phyloP scores from a whole-genome alignment of 2,797 vertebrate genomes.

The Halcyon chelicuti region DNA sequence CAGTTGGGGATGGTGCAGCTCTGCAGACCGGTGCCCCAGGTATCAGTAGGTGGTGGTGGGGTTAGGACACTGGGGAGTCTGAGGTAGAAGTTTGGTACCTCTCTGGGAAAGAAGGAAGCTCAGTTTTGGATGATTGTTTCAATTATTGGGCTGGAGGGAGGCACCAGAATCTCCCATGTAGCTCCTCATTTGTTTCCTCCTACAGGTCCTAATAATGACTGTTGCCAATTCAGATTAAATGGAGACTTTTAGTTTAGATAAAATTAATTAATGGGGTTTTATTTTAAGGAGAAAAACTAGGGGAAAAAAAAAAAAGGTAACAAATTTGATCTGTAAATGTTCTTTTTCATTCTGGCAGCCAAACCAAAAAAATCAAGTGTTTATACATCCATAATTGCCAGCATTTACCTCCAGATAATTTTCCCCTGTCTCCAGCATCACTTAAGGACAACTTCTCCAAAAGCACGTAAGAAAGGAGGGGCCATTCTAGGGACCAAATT shows the following conservation, averaged over 20 bases:
- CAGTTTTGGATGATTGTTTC: neutral
- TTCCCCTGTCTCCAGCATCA: neutral
- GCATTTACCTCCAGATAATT: neutral
- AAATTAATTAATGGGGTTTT: neutral
- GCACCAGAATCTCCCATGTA: neutral
- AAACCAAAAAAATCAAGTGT: neutral
- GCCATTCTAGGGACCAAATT: neutral
- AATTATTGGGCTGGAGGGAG: neutral
- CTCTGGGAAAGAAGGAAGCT: neutral
- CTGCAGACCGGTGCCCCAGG: fast-evolving
- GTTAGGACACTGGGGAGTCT: neutral
- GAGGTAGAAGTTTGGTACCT: neutral
- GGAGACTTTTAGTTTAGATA: neutral
- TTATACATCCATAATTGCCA: neutral
- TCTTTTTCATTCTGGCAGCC: neutral
- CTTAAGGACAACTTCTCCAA: neutral
- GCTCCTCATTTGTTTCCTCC: neutral
- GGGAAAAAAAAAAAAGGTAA: neutral
- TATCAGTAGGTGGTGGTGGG: fast-evolving
- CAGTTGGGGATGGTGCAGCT: neutral
- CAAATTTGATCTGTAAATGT: neutral
- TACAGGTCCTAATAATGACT: neutral
- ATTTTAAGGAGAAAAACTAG: neutral
- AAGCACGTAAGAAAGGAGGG: neutral
- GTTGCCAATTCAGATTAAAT: neutral